phyloP scores from a whole-genome alignment of 2,797 vertebrate genomes.

The Podarcis lilfordi region DNA sequence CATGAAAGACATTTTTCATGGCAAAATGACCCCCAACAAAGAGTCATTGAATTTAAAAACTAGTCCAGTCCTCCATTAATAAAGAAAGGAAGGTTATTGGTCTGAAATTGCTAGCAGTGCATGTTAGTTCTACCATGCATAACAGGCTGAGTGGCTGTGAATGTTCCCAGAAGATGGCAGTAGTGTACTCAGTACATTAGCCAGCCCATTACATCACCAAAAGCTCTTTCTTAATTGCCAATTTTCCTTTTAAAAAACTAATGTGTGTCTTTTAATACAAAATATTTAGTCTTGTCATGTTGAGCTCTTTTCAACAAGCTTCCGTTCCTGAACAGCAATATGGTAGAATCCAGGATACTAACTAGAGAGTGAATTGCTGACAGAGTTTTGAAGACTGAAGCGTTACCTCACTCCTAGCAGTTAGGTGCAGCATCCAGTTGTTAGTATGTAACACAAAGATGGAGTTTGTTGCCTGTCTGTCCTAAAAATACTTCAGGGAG shows the following conservation, averaged over 20 bases:
- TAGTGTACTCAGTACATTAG: neutral
- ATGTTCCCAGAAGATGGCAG: conserved; percentile 26
- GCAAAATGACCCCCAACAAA: neutral
- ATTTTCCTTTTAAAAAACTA: neutral
- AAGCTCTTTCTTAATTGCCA: neutral
- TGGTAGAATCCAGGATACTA: neutral
- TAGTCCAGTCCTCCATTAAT: neutral
- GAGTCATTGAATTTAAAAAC: neutral
- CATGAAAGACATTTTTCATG: neutral
- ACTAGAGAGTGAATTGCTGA: neutral
- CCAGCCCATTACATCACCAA: neutral
- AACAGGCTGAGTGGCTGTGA: neutral
- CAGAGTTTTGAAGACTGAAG: neutral
- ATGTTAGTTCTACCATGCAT: neutral
- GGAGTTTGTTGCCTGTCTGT: neutral
- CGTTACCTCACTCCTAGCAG: neutral
- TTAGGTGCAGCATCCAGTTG: neutral
- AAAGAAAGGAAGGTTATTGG: neutral
- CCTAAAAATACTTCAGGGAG: neutral
- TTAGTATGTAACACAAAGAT: neutral
- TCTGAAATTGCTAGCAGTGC: neutral
- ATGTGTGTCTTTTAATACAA: neutral
- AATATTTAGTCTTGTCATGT: neutral
- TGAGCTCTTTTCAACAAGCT: neutral
- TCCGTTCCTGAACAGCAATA: neutral